Evolutionary conservation across 2,888 invertebrate species (phyloP).

Genomic region (Xylota segnis): DNA sequence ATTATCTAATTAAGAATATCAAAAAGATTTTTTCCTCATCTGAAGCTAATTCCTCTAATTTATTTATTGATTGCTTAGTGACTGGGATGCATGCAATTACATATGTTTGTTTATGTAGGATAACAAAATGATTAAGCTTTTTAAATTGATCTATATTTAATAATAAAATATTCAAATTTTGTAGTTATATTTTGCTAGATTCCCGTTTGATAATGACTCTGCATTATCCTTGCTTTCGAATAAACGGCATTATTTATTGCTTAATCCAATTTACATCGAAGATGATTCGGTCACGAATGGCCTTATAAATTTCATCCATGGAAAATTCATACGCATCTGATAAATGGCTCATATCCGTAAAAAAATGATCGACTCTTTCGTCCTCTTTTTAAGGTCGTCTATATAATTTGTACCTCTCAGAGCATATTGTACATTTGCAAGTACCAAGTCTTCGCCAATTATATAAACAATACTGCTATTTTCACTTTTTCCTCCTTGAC

Average conservation of each 20-base stretch:
- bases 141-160: too few relatives aligned
- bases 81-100: too few relatives aligned
- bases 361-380: constrained; percentile 25
- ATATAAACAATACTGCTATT: constrained; percentile 14
- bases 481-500: not conserved
- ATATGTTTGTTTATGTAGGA: too few relatives aligned
- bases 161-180: not conserved
- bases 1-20: too few relatives aligned
- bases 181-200: too few relatives aligned
- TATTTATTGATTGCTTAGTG: too few relatives aligned
- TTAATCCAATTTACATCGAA: not conserved
- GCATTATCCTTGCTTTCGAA: too few relatives aligned
- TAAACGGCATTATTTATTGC: too few relatives aligned
- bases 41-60: too few relatives aligned
- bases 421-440: constrained; percentile 15
- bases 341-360: constrained; percentile 11
- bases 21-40: too few relatives aligned
- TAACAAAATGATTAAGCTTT: too few relatives aligned
- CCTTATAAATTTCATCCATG: not conserved
- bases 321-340: constrained; percentile 18
- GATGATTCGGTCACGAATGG: constrained; percentile 3
- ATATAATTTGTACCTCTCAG: constrained; percentile 12
- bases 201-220: too few relatives aligned
- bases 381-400: constrained; percentile 21
- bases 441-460: constrained; percentile 13